A percentile compares a stretch with the other conserved stretches of the same genome.
phyloP scores from a whole-genome alignment of 2,113 vertebrate genomes.

The human region GRCh38 chr6:118656001-118656500 shows the following conservation, averaged over 20 bases:
- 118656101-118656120: conserved; percentile 22
- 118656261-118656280: not conserved
- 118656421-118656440: not conserved
- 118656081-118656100: not conserved
- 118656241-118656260: not conserved
- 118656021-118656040: not conserved
- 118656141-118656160: not conserved
- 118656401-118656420: not conserved
- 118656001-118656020: conserved; percentile 15
- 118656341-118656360: not conserved
- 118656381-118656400: not conserved
- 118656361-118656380: not conserved
- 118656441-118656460: not conserved
- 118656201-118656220: not conserved
- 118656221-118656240: not conserved
- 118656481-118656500: not conserved
- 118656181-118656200: not conserved
- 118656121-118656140: not conserved
- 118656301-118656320: not conserved
- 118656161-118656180: not conserved
- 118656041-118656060: conserved; percentile 14
- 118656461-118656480: not conserved
- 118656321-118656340: not conserved
- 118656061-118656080: not conserved
- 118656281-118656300: not conserved